Conservation (phyloP, 2,888 invertebrate species). For the Acrobasis suavella region DNA sequence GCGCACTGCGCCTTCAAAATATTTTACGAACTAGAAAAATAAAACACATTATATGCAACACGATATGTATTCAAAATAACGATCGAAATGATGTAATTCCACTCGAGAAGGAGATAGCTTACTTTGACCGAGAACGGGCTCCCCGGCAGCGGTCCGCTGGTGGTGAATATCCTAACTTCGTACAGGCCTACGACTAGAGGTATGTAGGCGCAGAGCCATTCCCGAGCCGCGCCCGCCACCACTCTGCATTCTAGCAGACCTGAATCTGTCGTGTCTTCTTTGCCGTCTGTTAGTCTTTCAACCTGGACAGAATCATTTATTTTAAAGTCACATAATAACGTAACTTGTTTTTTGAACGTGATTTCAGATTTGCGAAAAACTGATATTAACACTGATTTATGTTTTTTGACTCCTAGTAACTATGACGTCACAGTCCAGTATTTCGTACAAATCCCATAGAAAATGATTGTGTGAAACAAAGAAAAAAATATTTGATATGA, state of each 20-base stretch:
- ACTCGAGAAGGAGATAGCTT: slow-evolving; percentile 32
- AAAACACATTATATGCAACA: no score
- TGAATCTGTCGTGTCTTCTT: slow-evolving; percentile 64
- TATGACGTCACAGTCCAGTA: no score
- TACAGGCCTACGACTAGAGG: slow-evolving; percentile 96
- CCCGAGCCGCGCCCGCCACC: slow-evolving; percentile 85
- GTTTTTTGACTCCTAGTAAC: no score
- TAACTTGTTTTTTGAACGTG: no score
- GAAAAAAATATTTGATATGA: no score
- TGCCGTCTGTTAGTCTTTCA: slow-evolving; percentile 68
- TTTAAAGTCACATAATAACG: no score
- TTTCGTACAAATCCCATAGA: no score
- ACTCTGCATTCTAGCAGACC: slow-evolving; percentile 83
- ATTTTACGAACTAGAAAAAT: no score
- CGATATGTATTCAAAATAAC: neutral
- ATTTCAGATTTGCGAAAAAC: no score
- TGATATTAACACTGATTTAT: no score
- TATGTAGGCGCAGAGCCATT: slow-evolving; percentile 94
- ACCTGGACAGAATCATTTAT: slow-evolving; percentile 49
- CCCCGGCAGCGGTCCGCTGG: slow-evolving; percentile 85
- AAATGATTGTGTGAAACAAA: no score
- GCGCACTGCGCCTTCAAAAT: no score
- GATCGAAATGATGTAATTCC: neutral
- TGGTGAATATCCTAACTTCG: slow-evolving; percentile 90
- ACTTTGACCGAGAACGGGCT: slow-evolving; percentile 92